Conservation (phyloP, 2,888 invertebrate species). For the Phortica magna region DNA sequence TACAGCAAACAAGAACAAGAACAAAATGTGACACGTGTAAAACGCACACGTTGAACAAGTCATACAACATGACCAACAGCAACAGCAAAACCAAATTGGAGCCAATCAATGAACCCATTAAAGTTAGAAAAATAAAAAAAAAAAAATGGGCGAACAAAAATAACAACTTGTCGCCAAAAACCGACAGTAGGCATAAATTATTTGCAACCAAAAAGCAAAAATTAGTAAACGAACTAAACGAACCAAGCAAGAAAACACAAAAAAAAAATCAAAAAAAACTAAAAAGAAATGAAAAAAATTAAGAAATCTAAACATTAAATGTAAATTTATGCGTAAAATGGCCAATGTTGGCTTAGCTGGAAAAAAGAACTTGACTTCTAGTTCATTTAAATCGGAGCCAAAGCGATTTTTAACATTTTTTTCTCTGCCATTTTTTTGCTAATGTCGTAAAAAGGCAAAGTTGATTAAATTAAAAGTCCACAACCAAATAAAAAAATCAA, state of each 20-base stretch:
- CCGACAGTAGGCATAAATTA: constrained; percentile 15
- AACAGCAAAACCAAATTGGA: constrained; percentile 23
- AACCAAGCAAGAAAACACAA: constrained; percentile 3
- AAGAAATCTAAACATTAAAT: constrained; percentile 60
- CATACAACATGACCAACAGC: background rate
- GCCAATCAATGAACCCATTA: constrained; percentile 70
- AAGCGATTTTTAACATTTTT: constrained; percentile 21
- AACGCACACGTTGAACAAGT: background rate
- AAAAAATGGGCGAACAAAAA: constrained; percentile 56
- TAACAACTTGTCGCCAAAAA: constrained; percentile 34
- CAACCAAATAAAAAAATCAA: constrained; percentile 36
- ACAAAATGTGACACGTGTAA: constrained; percentile 57
- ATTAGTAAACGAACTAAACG: constrained; percentile 41
- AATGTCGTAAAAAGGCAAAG: constrained; percentile 60
- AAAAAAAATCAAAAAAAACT: constrained; percentile 38
- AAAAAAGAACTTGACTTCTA: constrained; percentile 73
- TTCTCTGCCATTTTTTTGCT: constrained; percentile 25
- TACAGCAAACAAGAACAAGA: background rate
- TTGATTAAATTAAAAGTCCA: constrained; percentile 63
- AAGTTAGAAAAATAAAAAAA: constrained; percentile 66
- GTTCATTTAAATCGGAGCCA: constrained; percentile 58
- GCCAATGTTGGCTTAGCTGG: constrained; percentile 52
- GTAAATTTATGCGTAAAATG: constrained; percentile 62
- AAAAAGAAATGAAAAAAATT: constrained; percentile 59
- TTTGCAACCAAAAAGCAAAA: constrained; percentile 44